A percentile compares a stretch with the other conserved stretches of the same genome.
Evolutionary conservation across 2,113 vertebrate genomes (phyloP).

Genomic region (Xyrauchen texanus): DNA sequence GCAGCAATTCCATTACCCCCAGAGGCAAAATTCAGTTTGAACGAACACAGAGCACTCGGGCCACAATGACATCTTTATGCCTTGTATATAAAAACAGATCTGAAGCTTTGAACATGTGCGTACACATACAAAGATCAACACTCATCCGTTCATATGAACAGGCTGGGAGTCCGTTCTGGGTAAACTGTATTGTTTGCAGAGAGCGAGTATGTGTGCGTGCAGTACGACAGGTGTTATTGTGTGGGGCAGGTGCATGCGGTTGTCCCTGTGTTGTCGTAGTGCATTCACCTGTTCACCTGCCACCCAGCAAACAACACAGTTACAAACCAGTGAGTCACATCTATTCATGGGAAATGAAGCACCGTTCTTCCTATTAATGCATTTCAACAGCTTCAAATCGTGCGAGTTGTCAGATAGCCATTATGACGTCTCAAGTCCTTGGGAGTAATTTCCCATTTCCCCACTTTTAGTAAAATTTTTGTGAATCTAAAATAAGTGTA

Average conservation of each 20-base stretch:
- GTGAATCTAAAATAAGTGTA: not conserved
- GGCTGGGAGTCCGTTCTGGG: not conserved
- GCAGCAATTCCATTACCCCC: conserved; percentile 14
- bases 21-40: conserved; percentile 34
- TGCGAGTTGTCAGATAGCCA: not conserved
- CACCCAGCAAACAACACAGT: conserved; percentile 44
- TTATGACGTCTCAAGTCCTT: not conserved
- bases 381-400: conserved; percentile 38
- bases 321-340: conserved; percentile 20
- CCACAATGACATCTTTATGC: conserved; percentile 39
- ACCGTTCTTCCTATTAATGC: not conserved
- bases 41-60: conserved; percentile 27
- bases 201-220: conserved; percentile 45
- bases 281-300: conserved; percentile 66
- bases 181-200: conserved; percentile 63
- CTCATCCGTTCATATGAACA: conserved; percentile 1
- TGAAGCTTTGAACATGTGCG: too few species aligned
- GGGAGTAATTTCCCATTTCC: not conserved
- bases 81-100: conserved; percentile 36
- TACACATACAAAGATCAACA: conserved; percentile 4
- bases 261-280: conserved; percentile 59
- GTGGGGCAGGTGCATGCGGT: conserved; percentile 69
- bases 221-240: conserved; percentile 64
- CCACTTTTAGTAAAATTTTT: not conserved
- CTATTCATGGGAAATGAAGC: conserved; percentile 35